Conservation (phyloP, 2,888 invertebrate species). For the Choreutis nemorana region DNA sequence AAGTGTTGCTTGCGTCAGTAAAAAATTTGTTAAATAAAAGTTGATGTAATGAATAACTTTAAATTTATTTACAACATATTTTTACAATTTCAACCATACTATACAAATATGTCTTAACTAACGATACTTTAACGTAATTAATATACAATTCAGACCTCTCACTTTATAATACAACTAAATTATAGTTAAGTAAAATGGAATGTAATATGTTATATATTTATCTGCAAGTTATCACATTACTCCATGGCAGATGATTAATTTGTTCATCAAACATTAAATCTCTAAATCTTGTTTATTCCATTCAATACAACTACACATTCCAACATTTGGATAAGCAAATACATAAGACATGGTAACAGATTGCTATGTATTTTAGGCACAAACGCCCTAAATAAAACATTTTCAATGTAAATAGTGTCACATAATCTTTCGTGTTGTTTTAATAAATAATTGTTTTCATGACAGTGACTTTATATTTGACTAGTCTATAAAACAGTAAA, state of each 20-base stretch:
- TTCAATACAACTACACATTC: slow-evolving; percentile 26
- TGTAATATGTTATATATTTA: slow-evolving; percentile 29
- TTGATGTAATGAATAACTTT: slow-evolving; percentile 40
- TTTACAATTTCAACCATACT: slow-evolving; percentile 64
- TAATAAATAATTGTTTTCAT: no score
- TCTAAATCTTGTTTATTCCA: no score
- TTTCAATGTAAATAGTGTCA: no score
- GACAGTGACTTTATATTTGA: no score
- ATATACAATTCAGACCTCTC: slow-evolving; percentile 61
- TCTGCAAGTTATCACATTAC: slow-evolving; percentile 49
- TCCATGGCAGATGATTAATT: slow-evolving; percentile 50
- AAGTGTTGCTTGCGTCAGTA: no score
- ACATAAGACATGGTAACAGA: no score
- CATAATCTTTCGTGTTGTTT: no score
- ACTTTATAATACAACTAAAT: slow-evolving; percentile 43
- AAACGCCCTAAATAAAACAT: no score
- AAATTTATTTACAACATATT: slow-evolving; percentile 63
- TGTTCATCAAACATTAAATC: no score
- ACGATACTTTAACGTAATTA: slow-evolving; percentile 44
- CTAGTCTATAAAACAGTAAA: no score
- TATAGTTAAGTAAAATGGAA: slow-evolving; percentile 41
- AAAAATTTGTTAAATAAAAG: slow-evolving; percentile 21
- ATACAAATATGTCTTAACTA: slow-evolving; percentile 58
- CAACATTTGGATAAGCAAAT: no score
- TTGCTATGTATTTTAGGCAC: no score